Conservation (phyloP, 2,113 vertebrate genomes). For the Saguinus midas region DNA sequence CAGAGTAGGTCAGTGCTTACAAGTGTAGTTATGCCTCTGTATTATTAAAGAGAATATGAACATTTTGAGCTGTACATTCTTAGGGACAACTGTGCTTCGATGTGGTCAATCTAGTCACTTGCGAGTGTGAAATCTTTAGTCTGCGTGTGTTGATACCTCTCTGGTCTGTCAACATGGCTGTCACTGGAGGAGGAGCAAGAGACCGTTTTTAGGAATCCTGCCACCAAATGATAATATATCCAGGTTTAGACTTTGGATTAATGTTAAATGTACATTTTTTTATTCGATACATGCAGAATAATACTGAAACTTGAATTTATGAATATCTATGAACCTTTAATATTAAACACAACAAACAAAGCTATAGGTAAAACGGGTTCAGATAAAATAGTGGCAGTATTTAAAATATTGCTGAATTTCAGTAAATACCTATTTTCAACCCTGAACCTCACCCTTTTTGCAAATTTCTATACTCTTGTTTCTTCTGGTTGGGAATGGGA, state of each 20-base stretch:
- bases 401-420: neutral
- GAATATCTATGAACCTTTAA: neutral
- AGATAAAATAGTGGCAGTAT: neutral
- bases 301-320: constrained; percentile 23
- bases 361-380: neutral
- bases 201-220: neutral
- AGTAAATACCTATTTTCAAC: neutral
- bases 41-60: neutral
- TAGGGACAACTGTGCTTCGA: neutral
- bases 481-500: neutral
- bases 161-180: neutral
- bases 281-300: constrained; percentile 39
- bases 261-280: constrained; percentile 34
- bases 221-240: neutral
- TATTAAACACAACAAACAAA: neutral
- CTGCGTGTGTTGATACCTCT: neutral
- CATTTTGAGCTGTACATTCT: neutral
- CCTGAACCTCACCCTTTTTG: neutral
- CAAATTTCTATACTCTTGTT: neutral
- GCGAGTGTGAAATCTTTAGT: neutral
- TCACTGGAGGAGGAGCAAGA: neutral
- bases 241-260: neutral
- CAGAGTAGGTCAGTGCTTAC: neutral
- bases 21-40: neutral
- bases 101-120: neutral